Base-by-base conservation (phyloP, 2,888 invertebrate genomes). In the Isoperla grammatica region DNA sequence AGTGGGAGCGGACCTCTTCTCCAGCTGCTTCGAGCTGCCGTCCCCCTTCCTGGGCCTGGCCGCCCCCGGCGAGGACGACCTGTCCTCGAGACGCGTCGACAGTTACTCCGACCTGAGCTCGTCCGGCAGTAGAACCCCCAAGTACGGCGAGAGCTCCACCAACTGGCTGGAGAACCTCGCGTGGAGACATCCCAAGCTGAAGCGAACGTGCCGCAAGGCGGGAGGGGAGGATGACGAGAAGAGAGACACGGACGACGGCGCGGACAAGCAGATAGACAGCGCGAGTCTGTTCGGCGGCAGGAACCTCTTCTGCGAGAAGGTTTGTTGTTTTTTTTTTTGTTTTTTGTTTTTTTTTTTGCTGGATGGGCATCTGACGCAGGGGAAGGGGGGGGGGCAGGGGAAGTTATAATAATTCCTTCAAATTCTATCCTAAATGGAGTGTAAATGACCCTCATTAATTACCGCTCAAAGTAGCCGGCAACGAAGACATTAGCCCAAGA, bases 11-110 rank as follows among this genome's bases (percentile, higher is more conserved):
- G 82, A 83, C 68, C 71, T 83, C 15, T 88, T 89, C 71, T 88
- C 88, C 49, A 87, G 88, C 6, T 88, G 88, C 72, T 84, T 87
- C 69, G 89, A 88, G 70, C 78, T 89, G 67, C 86, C 88, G 1
- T 86, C 88, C 1, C 86, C 90, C 43, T 80, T 81, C 63, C 77
- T 80, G 71, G 61, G 74, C 12, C 63, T 53, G 43, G 65, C 64
- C 23, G 65, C 61, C 19, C 65, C 64, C 19, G 61, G 57, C 43
- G 62, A 39, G 22, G n/a, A n/a, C n/a, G n/a, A n/a, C n/a, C n/a
- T n/a, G n/a, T 4, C 5, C 5, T 35, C 19, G 19, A 23, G 48
- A 17, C 22, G 37, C 12, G 35, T 37, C 4, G 35, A 17, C 48
- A 49, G 13, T 12, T 2, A 5, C 17, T 4, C 19, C 35, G 48